Conservation (phyloP, 2,113 vertebrate genomes). For the Marcusenius ussheri region DNA sequence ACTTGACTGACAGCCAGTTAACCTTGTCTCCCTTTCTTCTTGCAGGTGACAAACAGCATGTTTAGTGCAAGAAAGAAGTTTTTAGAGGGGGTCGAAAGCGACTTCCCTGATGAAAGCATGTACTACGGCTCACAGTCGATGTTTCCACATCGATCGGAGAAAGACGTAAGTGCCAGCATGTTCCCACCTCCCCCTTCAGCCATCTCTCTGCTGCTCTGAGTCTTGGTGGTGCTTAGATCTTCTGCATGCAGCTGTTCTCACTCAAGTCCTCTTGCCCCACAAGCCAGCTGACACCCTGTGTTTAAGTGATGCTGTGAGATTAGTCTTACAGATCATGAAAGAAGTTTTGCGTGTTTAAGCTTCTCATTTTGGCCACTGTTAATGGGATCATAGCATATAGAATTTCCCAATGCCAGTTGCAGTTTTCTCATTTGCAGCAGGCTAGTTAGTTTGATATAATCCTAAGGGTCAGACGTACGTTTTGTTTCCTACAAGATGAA, state of each 20-base stretch:
- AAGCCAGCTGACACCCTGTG: background rate
- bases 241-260: background rate
- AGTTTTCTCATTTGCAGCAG: background rate
- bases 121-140: constrained; percentile 80
- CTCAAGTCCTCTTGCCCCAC: background rate
- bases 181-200: background rate
- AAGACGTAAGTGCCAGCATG: constrained; percentile 68
- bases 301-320: background rate
- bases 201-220: background rate
- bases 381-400: background rate
- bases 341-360: background rate
- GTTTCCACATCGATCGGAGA: constrained; percentile 80
- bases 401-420: background rate
- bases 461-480: background rate
- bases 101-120: constrained; percentile 81
- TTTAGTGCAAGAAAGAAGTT: constrained; percentile 89
- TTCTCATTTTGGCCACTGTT: background rate
- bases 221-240: background rate
- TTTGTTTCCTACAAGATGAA: background rate
- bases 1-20: constrained; percentile 5
- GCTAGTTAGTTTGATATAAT: background rate
- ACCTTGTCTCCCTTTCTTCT: constrained; percentile 37
- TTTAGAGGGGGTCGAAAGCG: constrained; percentile 80
- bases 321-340: background rate
- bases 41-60: constrained; percentile 86